Evolutionary conservation across 2,888 invertebrate species (phyloP).

Genomic region (Acholoe squamosa): DNA sequence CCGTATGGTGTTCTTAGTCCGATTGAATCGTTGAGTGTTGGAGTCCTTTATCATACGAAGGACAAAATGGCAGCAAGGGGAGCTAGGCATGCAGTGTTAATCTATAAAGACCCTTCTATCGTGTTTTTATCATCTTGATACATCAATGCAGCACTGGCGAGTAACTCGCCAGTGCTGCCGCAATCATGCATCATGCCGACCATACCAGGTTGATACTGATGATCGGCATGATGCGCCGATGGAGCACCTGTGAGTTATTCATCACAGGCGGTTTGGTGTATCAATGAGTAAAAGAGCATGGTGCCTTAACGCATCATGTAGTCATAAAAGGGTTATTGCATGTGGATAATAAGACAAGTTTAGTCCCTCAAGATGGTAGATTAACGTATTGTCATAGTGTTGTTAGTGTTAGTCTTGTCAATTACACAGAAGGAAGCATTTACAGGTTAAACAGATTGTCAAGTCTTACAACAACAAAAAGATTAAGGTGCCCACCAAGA

Average conservation of each 20-base stretch:
- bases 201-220: too few species aligned
- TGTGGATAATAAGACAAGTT: too few species aligned
- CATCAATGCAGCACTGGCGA: too few species aligned
- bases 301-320: too few species aligned
- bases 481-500: not conserved
- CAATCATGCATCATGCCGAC: too few species aligned
- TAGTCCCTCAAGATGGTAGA: constrained; percentile 27
- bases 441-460: not conserved
- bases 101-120: not conserved
- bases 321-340: too few species aligned
- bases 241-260: too few species aligned
- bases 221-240: too few species aligned
- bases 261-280: too few species aligned
- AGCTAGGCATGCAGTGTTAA: constrained; percentile 42
- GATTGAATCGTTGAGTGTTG: constrained; percentile 12
- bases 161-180: too few species aligned
- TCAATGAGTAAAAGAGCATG: too few species aligned
- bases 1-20: not conserved
- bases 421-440: constrained; percentile 40
- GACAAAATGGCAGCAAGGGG: constrained; percentile 52
- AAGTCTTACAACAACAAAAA: not conserved
- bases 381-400: constrained; percentile 46
- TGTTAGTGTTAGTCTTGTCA: constrained; percentile 43
- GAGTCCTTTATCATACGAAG: constrained; percentile 20
- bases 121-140: too few species aligned